Conservation (phyloP, 2,113 vertebrate species). For the Castor canadensis region DNA sequence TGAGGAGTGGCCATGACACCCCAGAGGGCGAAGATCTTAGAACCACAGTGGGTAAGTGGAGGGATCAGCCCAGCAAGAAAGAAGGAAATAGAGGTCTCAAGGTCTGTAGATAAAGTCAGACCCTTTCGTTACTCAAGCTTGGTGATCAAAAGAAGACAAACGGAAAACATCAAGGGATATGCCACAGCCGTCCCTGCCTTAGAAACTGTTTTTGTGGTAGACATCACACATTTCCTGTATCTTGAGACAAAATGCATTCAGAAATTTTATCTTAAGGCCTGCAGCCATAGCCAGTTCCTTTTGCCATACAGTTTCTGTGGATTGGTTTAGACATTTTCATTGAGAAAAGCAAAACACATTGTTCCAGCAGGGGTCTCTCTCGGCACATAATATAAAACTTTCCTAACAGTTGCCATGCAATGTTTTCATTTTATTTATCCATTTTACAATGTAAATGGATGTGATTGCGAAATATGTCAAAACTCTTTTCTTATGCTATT, state of each 20-base stretch:
- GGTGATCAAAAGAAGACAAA: background rate
- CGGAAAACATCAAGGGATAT: background rate
- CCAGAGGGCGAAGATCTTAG: fast-evolving
- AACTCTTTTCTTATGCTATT: background rate
- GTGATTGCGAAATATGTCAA: conserved; percentile 8
- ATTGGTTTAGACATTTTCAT: background rate
- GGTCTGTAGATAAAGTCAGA: background rate
- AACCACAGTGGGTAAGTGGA: background rate
- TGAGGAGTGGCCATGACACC: background rate
- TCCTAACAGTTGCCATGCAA: background rate
- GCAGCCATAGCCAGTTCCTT: background rate
- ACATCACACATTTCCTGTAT: background rate
- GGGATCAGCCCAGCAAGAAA: background rate
- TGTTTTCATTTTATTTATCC: conserved; percentile 30
- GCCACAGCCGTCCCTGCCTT: background rate
- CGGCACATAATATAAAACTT: conserved; percentile 66
- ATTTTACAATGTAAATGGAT: background rate
- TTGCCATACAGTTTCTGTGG: background rate
- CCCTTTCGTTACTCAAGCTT: background rate
- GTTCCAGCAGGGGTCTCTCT: conserved; percentile 84
- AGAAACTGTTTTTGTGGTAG: background rate
- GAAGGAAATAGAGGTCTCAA: background rate
- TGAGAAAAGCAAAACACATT: background rate
- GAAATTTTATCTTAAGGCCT: background rate
- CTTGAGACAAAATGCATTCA: background rate